These are phyloP conservation scores for Pollimyrus isidori DNA, from an alignment of 2,113 vertebrate species.

Conservation along the genomic window DNA sequence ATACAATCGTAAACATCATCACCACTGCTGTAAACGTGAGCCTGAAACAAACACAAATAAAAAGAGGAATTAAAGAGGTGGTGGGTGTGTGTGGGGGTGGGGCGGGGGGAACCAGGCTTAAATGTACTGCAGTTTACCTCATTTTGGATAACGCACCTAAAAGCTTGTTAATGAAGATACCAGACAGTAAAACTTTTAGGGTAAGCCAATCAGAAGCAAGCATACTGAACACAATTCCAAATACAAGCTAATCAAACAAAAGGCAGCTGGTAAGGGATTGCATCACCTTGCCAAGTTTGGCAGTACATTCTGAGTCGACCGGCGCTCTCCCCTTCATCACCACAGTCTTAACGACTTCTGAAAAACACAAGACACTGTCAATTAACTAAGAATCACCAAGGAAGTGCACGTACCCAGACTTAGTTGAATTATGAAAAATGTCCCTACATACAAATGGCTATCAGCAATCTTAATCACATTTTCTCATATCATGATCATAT, in stretches of 20 bases:
- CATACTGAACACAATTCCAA: neutral
- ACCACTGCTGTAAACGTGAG: neutral
- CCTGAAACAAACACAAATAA: neutral
- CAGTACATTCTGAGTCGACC: constrained; percentile 72
- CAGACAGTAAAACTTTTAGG: neutral
- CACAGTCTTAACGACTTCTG: constrained; percentile 71
- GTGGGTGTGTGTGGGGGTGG: too few relatives aligned
- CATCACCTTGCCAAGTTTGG: constrained; percentile 73
- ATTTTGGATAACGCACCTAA: too few relatives aligned
- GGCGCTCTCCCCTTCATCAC: constrained; percentile 81
- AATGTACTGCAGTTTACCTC: too few relatives aligned
- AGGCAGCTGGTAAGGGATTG: neutral
- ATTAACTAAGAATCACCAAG: neutral
- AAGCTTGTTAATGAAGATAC: too few relatives aligned
- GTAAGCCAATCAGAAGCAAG: neutral
- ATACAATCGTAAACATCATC: neutral
- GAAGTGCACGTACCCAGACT: neutral
- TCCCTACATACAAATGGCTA: neutral
- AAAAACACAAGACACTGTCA: neutral
- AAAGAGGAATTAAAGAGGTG: neutral
- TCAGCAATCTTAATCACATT: neutral
- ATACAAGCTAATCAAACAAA: neutral
- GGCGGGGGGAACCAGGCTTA: too few relatives aligned
- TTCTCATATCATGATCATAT: neutral
- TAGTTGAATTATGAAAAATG: neutral